These are phyloP conservation scores for Cyprinodon brontotheroides DNA, from an alignment of 2,113 vertebrate species.

Conservation along the genomic window DNA sequence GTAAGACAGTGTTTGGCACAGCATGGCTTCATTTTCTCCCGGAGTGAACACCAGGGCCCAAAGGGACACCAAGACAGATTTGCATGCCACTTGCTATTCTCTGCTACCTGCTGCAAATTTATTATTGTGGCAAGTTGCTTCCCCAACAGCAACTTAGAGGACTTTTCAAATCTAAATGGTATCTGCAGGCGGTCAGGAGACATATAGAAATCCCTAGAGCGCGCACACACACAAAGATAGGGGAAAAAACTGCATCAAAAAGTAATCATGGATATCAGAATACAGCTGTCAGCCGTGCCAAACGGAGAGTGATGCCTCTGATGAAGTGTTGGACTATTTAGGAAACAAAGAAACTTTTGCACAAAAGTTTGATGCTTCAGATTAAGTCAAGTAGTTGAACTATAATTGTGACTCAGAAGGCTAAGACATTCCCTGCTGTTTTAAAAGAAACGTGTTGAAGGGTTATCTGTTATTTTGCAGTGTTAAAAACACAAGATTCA, in stretches of 20 bases:
- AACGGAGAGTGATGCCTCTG: conserved; percentile 65
- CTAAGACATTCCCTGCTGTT: conserved; percentile 1
- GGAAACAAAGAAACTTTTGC: conserved; percentile 58
- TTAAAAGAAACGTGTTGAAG: background rate
- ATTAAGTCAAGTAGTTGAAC: conserved; percentile 16
- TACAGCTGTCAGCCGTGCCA: conserved; percentile 66
- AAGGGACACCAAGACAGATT: conserved; percentile 82
- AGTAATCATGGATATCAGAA: conserved; percentile 77
- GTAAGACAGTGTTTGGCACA: conserved; percentile 72
- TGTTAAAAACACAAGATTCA: background rate
- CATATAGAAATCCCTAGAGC: conserved; percentile 51
- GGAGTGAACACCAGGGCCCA: conserved; percentile 68
- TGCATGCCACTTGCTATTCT: conserved; percentile 80
- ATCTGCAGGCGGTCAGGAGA: conserved; percentile 73
- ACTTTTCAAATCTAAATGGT: conserved; percentile 76
- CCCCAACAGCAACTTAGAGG: conserved; percentile 77
- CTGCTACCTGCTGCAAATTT: conserved; percentile 79
- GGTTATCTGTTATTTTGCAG: background rate
- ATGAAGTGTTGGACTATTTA: conserved; percentile 58
- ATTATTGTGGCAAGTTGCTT: conserved; percentile 81
- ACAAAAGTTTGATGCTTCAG: conserved; percentile 53
- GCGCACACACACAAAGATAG: conserved; percentile 32
- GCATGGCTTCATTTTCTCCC: conserved; percentile 76
- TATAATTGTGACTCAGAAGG: conserved; percentile 14
- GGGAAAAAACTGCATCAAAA: conserved; percentile 64